Evolutionary conservation across 2,888 invertebrate genomes (phyloP), one percentile per base, ranked within the genome.

Genomic region (Synanthedon formicaeformis): DNA sequence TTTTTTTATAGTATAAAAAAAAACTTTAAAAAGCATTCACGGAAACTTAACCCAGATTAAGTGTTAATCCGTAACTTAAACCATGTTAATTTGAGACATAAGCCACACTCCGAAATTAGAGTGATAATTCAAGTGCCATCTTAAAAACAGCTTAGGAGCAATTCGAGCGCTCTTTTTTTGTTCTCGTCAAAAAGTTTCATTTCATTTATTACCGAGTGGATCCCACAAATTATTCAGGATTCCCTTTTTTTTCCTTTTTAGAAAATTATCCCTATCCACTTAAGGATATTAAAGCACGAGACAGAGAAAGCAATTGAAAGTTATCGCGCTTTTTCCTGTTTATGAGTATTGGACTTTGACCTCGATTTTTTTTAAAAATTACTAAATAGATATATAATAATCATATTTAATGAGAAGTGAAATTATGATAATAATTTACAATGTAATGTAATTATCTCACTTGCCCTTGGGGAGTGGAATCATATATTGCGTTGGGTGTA

Each of bases 201-300:
- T 79, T 79, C 78, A 80, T 79, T 83, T 80, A 81, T 72, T 71
- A 69, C 65, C 67, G 65, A 78, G 76, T 74, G 73, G 73, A 71
- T 70, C 67, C 81, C 81, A 73, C 81, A 80, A 84, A 83, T 82
- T 80, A 79, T 81, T 60, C 57, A 57, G 71, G 74, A 77, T 78
- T 78, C 63, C 67, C 65, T 67, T 71, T 73, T 73, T 66, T 75
- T 64, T 67, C 76, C 82, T 81, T 77, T 82, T 75, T 78, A 70
- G 77, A 75, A 80, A 82, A 84, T 83, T 83, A 77, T 78, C 74
- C 69, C 74, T 75, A 78, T 81, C 77, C 84, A 84, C 84, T 85
- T 84, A 78, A 72, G 70, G 71, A 82, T 83, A 84, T 85, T 84
- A 84, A 80, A 81, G 70, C 59, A 60, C 60, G 73, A 78, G 79